Evolutionary conservation across 2,113 vertebrate genomes (phyloP).

Genomic region (Phalacrocorax carbo): DNA sequence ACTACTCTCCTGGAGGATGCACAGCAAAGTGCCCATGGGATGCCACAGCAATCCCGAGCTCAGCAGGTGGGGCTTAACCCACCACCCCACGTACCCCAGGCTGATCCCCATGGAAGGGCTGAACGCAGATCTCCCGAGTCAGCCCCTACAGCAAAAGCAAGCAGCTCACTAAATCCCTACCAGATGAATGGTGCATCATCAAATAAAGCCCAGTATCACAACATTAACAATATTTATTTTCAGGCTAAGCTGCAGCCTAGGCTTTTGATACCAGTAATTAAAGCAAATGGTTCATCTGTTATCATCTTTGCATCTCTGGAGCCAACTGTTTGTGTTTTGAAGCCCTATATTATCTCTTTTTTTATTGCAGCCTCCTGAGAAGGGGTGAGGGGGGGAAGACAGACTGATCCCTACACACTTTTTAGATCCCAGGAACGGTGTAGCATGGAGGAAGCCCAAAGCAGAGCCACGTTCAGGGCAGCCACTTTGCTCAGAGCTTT

Average conservation of each 20-base stretch:
- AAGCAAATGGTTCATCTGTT: constrained; percentile 33
- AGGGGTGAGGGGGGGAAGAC: not conserved
- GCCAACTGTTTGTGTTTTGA: not conserved
- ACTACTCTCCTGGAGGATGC: not conserved
- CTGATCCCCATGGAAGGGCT: not conserved
- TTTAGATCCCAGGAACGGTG: not conserved
- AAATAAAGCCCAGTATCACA: constrained; percentile 30
- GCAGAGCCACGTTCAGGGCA: not conserved
- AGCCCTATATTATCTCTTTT: not conserved
- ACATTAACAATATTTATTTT: constrained; percentile 64
- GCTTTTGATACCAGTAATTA: constrained; percentile 60
- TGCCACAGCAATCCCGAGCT: not conserved
- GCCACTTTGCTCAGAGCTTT: not conserved
- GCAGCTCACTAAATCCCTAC: not conserved
- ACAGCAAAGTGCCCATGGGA: not conserved
- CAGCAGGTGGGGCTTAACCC: not conserved
- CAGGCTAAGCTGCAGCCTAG: constrained; percentile 52
- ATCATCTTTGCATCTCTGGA: not conserved
- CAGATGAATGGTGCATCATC: constrained; percentile 31
- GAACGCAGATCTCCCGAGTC: not conserved
- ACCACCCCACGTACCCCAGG: rapidly evolving
- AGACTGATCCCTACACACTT: not conserved
- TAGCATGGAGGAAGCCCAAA: not conserved
- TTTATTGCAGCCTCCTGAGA: not conserved
- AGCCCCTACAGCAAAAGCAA: not conserved